These are phyloP conservation scores for Dusona sp. DNA, from an alignment of 2,888 invertebrate genomes.

Conservation along the genomic window DNA sequence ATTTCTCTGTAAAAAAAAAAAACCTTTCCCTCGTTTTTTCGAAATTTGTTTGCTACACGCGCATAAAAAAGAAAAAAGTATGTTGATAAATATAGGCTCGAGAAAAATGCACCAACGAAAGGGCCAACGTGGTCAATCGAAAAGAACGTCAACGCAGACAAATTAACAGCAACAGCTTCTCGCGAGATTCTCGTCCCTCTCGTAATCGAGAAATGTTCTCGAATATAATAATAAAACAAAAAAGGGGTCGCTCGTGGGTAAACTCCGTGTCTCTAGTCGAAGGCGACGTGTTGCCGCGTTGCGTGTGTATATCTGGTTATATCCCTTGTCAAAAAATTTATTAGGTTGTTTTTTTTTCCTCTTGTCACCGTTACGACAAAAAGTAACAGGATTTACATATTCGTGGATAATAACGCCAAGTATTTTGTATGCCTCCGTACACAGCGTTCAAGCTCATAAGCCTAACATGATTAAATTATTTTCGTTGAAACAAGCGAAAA, in stretches of 20 bases:
- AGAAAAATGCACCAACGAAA: not conserved
- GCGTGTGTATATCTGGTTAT: slow-evolving; percentile 61
- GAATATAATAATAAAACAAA: slow-evolving; percentile 17
- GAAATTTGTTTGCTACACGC: not conserved
- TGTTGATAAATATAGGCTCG: slow-evolving; percentile 20
- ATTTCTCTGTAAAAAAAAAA: not conserved
- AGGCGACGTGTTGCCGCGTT: slow-evolving; percentile 66
- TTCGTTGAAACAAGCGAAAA: slow-evolving; percentile 99
- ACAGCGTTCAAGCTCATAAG: slow-evolving; percentile 70
- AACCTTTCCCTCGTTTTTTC: not conserved
- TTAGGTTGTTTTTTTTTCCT: slow-evolving; percentile 64
- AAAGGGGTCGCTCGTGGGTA: slow-evolving; percentile 39
- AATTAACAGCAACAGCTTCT: not conserved
- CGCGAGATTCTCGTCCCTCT: not conserved
- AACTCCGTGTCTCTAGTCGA: slow-evolving; percentile 68
- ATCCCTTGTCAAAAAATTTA: slow-evolving; percentile 71
- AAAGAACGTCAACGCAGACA: slow-evolving; percentile 18
- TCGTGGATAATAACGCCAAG: slow-evolving; percentile 46
- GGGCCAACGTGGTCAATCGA: too few relatives aligned
- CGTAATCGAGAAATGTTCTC: slow-evolving; percentile 2
- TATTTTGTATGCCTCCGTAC: slow-evolving; percentile 74
- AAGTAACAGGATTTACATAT: slow-evolving; percentile 56
- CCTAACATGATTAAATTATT: slow-evolving; percentile 97
- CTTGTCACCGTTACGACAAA: slow-evolving; percentile 34
- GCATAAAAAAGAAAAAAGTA: slow-evolving; percentile 11